Conservation (phyloP, 2,113 vertebrate genomes). For the Corythornis vintsioides region DNA sequence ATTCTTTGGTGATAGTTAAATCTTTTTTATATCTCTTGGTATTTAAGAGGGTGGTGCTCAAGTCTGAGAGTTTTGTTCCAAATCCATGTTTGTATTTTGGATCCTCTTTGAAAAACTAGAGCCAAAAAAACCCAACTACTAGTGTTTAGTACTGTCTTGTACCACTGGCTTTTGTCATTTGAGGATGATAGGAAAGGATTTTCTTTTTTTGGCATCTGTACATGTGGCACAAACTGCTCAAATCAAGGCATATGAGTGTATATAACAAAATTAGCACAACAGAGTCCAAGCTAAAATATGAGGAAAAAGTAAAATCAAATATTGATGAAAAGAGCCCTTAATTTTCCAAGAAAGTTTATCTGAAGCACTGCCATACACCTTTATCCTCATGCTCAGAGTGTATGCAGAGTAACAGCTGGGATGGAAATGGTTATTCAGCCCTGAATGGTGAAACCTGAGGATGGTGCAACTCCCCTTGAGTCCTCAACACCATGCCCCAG, state of each 20-base stretch:
- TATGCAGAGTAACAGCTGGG: not conserved
- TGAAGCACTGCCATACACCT: not conserved
- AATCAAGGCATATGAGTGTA: not conserved
- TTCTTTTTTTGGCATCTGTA: conserved; percentile 34
- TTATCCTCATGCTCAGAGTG: not conserved
- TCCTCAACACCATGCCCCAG: not conserved
- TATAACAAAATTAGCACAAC: conserved; percentile 34
- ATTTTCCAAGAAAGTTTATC: conserved; percentile 27
- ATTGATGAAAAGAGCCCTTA: conserved; percentile 17
- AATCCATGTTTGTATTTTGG: not conserved
- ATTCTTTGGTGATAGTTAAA: not conserved
- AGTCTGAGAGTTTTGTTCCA: not conserved
- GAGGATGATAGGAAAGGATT: conserved; percentile 49
- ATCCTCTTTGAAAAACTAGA: not conserved
- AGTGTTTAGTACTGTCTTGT: conserved; percentile 29
- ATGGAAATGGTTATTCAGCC: not conserved
- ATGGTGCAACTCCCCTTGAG: not conserved
- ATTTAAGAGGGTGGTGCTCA: not conserved
- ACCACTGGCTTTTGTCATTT: conserved; percentile 55
- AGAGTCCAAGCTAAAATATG: not conserved
- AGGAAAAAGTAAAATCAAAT: not conserved
- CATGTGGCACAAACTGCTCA: not conserved
- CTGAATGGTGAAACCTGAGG: not conserved
- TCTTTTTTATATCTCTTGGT: not conserved
- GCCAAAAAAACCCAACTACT: not conserved